Conservation (phyloP, 2,888 invertebrate genomes). For the Podotricha telesiphe region DNA sequence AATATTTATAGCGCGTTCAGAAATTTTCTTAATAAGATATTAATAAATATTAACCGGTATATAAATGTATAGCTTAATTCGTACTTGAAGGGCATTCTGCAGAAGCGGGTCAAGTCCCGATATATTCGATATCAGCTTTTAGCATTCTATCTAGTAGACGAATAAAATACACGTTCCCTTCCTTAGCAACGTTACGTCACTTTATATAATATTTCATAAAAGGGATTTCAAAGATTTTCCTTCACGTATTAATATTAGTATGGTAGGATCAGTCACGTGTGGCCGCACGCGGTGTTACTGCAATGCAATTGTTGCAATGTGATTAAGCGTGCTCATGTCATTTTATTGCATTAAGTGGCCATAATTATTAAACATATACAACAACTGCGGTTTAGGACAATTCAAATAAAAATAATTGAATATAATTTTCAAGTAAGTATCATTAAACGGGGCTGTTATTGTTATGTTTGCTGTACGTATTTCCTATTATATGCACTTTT, state of each 20-base stretch:
- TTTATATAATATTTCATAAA: too few relatives aligned
- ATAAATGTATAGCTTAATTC: too few relatives aligned
- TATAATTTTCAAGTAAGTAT: not conserved
- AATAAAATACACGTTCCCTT: too few relatives aligned
- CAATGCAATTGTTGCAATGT: not conserved
- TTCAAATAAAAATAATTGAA: not conserved
- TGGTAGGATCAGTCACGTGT: slow-evolving; percentile 2
- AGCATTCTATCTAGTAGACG: too few relatives aligned
- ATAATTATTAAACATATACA: not conserved
- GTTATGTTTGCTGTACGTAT: not conserved
- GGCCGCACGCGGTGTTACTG: not conserved
- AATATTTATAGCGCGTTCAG: too few relatives aligned
- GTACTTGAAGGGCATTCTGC: too few relatives aligned
- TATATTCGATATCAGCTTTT: too few relatives aligned
- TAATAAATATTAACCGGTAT: too few relatives aligned
- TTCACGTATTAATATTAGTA: not conserved
- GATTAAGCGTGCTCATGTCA: not conserved
- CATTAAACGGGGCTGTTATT: not conserved
- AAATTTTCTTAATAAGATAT: too few relatives aligned
- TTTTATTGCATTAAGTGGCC: not conserved
- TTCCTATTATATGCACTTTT: not conserved
- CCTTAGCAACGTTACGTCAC: too few relatives aligned
- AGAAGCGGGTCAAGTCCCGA: too few relatives aligned
- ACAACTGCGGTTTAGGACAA: not conserved
- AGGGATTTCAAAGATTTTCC: too few relatives aligned